Evolutionary conservation across 2,888 invertebrate genomes (phyloP).

Genomic region (Phortica magna): DNA sequence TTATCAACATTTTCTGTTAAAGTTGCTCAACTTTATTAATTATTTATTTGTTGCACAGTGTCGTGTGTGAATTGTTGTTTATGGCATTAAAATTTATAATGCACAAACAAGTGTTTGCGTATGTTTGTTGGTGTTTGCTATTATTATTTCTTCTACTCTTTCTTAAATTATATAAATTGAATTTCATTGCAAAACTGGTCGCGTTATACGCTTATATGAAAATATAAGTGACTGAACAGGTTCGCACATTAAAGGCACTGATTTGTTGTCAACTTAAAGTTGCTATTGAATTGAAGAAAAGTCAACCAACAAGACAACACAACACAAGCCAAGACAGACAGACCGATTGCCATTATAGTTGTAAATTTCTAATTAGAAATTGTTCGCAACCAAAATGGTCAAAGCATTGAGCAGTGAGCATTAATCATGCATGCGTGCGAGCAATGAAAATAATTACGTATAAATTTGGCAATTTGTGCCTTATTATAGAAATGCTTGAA

Average conservation of each 20-base stretch:
- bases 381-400: neutral
- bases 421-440: neutral
- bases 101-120: neutral
- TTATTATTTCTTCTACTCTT: neutral
- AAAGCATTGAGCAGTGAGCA: neutral
- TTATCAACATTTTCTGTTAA: neutral
- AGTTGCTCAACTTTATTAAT: neutral
- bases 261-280: neutral
- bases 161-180: neutral
- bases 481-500: neutral
- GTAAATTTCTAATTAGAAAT: constrained; percentile 19
- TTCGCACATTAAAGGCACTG: neutral
- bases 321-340: neutral
- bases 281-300: neutral
- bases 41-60: constrained; percentile 18
- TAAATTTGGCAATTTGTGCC: neutral
- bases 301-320: neutral
- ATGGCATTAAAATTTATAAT: constrained; percentile 32
- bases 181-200: neutral
- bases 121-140: neutral
- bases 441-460: neutral
- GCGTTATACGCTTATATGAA: constrained; percentile 3
- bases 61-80: constrained; percentile 56
- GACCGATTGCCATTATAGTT: neutral
- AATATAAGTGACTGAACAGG: constrained; percentile 13